These are phyloP conservation scores for Allobates femoralis DNA, from an alignment of 2,797 vertebrate species.

Conservation along the genomic window DNA sequence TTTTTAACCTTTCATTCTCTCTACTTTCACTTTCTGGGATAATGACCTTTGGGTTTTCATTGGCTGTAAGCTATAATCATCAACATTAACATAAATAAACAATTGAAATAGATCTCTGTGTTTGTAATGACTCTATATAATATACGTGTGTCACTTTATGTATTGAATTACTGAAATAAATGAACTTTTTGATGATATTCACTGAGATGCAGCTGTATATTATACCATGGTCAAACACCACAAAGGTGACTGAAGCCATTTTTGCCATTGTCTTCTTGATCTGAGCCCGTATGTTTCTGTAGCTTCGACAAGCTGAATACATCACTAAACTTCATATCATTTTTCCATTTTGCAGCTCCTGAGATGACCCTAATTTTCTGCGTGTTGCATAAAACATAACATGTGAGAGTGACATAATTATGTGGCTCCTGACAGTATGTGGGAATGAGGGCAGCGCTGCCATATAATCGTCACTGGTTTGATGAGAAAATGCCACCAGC, in stretches of 20 bases:
- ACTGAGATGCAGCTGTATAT: too few species aligned
- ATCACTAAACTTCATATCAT: conserved; percentile 14
- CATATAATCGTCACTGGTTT: conserved; percentile 8
- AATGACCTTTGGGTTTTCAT: too few species aligned
- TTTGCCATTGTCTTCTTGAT: conserved; percentile 1
- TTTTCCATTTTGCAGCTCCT: not conserved
- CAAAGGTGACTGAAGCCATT: not conserved
- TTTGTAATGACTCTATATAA: too few species aligned
- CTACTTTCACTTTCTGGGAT: too few species aligned
- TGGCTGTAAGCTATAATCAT: too few species aligned
- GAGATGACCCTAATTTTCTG: not conserved
- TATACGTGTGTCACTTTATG: too few species aligned
- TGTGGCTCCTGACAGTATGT: conserved; percentile 32
- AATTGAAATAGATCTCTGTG: too few species aligned
- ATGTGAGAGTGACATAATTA: conserved; percentile 33
- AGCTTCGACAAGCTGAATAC: conserved; percentile 4
- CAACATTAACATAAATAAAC: too few species aligned
- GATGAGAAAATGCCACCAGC: conserved; percentile 24
- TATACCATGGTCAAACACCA: not conserved
- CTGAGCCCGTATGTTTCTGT: conserved; percentile 24
- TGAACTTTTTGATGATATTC: too few species aligned
- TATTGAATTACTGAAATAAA: too few species aligned
- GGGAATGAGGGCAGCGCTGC: conserved; percentile 35
- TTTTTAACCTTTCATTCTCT: too few species aligned
- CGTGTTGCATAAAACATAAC: conserved; percentile 41